phyloP scores from a whole-genome alignment of 2,888 invertebrate species.

The Liodrosophila aerea region DNA sequence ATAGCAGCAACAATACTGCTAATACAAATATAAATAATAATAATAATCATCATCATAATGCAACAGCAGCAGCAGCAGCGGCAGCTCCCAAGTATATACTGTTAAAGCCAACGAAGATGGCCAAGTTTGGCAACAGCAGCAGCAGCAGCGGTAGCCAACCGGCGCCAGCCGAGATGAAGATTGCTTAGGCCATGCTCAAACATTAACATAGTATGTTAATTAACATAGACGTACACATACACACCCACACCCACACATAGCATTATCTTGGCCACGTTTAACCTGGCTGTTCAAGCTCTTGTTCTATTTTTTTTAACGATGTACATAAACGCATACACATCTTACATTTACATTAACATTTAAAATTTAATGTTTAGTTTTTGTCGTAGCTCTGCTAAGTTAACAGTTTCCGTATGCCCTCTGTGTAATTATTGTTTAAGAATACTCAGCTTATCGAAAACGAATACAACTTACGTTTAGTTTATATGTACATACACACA shows the following conservation, averaged over 20 bases:
- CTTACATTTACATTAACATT: slow-evolving; percentile 11
- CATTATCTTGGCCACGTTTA: slow-evolving; percentile 48
- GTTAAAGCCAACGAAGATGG: slow-evolving; percentile 63
- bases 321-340: no score
- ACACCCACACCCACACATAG: slow-evolving; percentile 26
- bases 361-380: no score
- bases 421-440: no score
- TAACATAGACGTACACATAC: no score
- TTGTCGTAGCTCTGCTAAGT: no score
- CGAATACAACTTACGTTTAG: no score
- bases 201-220: no score
- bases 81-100: slow-evolving; percentile 79
- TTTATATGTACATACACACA: no score
- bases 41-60: no score
- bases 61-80: slow-evolving; percentile 26
- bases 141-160: slow-evolving; percentile 11
- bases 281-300: slow-evolving; percentile 54
- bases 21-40: no score
- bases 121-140: slow-evolving; percentile 44
- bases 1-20: slow-evolving; percentile 34
- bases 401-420: no score
- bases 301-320: slow-evolving; percentile 33
- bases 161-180: slow-evolving; percentile 34
- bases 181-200: slow-evolving; percentile 22
- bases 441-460: no score